Percentiles rank a stretch among this genome's conserved stretches.
Evolutionary conservation across 1,140 invertebrate genomes (phyloP).

Genomic region (Galleria mellonella): DNA sequence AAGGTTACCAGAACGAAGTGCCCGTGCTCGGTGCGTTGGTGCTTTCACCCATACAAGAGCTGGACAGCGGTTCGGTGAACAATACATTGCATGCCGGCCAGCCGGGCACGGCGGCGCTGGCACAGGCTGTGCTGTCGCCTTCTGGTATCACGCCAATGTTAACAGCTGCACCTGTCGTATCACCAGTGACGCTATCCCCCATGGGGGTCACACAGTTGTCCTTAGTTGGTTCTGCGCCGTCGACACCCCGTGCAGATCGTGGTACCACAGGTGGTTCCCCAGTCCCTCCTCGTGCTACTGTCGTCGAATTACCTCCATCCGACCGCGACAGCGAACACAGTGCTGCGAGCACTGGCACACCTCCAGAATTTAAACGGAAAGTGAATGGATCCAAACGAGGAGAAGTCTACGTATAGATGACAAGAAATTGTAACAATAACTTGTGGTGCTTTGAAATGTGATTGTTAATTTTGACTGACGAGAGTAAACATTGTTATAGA

Average conservation of each 20-base stretch:
- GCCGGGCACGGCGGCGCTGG: slow-evolving; percentile 80
- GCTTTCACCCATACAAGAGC: slow-evolving; percentile 85
- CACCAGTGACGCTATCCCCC: slow-evolving; percentile 66
- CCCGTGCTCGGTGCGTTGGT: slow-evolving; percentile 83
- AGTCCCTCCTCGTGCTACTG: slow-evolving; percentile 35
- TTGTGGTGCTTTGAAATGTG: slow-evolving; percentile 3
- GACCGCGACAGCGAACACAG: slow-evolving; percentile 56
- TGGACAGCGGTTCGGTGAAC: slow-evolving; percentile 81
- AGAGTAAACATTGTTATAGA: neutral
- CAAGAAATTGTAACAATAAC: neutral
- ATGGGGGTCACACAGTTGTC: slow-evolving; percentile 64
- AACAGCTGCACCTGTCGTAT: slow-evolving; percentile 72
- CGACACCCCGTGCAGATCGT: slow-evolving; percentile 46
- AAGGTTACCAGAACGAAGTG: slow-evolving; percentile 78
- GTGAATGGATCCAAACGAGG: slow-evolving; percentile 67
- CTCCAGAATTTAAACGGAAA: slow-evolving; percentile 42
- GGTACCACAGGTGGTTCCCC: slow-evolving; percentile 31
- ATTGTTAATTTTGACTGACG: slow-evolving; percentile 7
- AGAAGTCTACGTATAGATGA: slow-evolving; percentile 73
- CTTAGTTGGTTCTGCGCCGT: slow-evolving; percentile 61
- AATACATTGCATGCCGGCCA: slow-evolving; percentile 81
- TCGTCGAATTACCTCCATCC: slow-evolving; percentile 43
- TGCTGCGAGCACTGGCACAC: slow-evolving; percentile 33
- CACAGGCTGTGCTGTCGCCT: slow-evolving; percentile 81
- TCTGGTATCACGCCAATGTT: slow-evolving; percentile 77